Conservation (phyloP, 1,140 invertebrate species). For the Tribolium castaneum region DNA sequence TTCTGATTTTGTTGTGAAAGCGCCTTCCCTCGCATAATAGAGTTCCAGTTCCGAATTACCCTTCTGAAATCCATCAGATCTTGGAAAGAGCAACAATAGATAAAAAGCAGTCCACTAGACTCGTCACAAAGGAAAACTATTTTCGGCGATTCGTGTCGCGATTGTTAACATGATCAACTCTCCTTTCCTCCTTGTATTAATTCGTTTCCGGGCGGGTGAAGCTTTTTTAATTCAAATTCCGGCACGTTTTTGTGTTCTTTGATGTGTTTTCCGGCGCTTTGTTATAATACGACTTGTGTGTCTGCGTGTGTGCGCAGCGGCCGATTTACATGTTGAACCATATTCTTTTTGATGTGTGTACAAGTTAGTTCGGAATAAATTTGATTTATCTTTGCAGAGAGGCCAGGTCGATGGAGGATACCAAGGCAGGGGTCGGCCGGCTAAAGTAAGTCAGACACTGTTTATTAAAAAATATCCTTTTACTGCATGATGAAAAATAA, state of each 20-base stretch:
- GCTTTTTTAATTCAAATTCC: conserved; percentile 12
- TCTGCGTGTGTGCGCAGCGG: not conserved
- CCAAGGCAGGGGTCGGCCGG: conserved; percentile 52
- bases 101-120: conserved; percentile 1
- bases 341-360: conserved; percentile 20
- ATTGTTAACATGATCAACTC: conserved; percentile 18
- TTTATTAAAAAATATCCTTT: not conserved
- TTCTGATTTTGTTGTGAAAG: not conserved
- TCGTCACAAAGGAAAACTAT: conserved; percentile 3
- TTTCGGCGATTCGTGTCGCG: not conserved
- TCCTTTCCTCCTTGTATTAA: not conserved
- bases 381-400: conserved; percentile 56
- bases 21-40: conserved; percentile 3
- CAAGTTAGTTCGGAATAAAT: conserved; percentile 36
- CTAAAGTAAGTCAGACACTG: conserved; percentile 53
- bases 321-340: conserved; percentile 20
- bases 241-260: conserved; percentile 1
- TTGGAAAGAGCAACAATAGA: conserved; percentile 5
- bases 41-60: conserved; percentile 15
- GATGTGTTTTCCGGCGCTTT: not conserved
- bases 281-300: not conserved
- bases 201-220: not conserved
- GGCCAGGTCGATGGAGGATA: conserved; percentile 59
- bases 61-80: conserved; percentile 13
- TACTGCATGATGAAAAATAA: conserved; percentile 7